Evolutionary conservation across 2,113 vertebrate genomes (phyloP), one percentile per base, ranked within the genome.

Genomic region (Scatophagus argus): DNA sequence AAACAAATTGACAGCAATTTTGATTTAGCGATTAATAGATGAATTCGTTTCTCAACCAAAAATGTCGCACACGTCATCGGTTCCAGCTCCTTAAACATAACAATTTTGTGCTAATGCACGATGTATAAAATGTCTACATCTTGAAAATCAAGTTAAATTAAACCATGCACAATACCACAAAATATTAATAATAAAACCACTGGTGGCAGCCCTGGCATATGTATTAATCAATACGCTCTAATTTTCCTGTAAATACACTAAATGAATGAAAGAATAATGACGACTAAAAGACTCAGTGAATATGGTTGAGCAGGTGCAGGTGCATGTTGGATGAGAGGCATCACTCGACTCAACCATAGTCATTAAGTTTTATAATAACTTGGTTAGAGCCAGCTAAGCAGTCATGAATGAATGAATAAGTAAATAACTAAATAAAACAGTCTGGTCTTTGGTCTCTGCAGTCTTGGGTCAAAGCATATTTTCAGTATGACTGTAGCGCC

Each of bases 261-360:
- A 74, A 52, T 11, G 1, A n/a, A 66, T 49, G 0, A 51, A 46
- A 83, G 4, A 47, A 61, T 81, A 71, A 29, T 51, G 0, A 47
- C 25, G 13, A 51, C 74, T 64, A 44, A 49, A 70, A 66, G 17
- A 39, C n/a, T 17, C n/a, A n/a, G n/a, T n/a, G 49, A 71, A 72
- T 29, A 14, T 4, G 66, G 34, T 44, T 36, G 14, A 47, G 41
- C 63, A 61, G 56, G 27, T 70, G 58, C 4, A 12, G 31, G 46
- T 41, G 38, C 25, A 70, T n/a, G 70, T 61, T 79, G 27, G 44
- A 4, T 70, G 54, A 66, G 14, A 39, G 9, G 23, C 32, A 73
- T 65, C 25, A 60, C 41, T 17, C 17, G 25, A 36, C 9, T 56
- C 31, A 12, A 47, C 13, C n/a, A 38, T 16, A 19, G 25, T 63